phyloP scores from a whole-genome alignment of 2,888 invertebrate species.

The Strigamia maritima region DNA sequence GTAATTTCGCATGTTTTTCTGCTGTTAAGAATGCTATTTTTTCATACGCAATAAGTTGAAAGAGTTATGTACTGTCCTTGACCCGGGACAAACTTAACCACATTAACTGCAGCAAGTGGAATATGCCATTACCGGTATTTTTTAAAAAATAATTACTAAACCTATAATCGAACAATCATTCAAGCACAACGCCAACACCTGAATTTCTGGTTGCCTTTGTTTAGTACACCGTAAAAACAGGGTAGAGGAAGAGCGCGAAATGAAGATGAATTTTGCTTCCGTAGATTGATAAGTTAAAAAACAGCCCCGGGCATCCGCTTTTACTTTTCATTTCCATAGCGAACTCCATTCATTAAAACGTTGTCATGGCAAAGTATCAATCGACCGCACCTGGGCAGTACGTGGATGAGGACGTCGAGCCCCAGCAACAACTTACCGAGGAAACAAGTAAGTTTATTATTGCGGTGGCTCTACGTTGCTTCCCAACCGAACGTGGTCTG shows the following conservation, averaged over 20 bases:
- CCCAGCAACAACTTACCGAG: not conserved
- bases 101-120: not conserved
- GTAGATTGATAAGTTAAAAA: not conserved
- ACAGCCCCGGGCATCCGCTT: not conserved
- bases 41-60: not conserved
- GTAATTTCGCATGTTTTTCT: not conserved
- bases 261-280: not conserved
- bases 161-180: not conserved
- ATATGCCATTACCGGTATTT: not conserved
- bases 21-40: not conserved
- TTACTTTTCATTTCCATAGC: not conserved
- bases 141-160: not conserved
- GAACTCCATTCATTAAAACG: not conserved
- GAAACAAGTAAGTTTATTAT: not conserved
- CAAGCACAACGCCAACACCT: not conserved
- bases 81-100: not conserved
- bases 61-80: not conserved
- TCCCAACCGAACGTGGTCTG: not conserved
- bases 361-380: not conserved
- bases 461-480: not conserved
- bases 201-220: not conserved
- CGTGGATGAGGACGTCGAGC: not conserved
- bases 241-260: not conserved
- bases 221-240: not conserved
- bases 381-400: not conserved